These are phyloP conservation scores for Cephus spinipes DNA, from an alignment of 2,888 invertebrate genomes.

Conservation along the genomic window DNA sequence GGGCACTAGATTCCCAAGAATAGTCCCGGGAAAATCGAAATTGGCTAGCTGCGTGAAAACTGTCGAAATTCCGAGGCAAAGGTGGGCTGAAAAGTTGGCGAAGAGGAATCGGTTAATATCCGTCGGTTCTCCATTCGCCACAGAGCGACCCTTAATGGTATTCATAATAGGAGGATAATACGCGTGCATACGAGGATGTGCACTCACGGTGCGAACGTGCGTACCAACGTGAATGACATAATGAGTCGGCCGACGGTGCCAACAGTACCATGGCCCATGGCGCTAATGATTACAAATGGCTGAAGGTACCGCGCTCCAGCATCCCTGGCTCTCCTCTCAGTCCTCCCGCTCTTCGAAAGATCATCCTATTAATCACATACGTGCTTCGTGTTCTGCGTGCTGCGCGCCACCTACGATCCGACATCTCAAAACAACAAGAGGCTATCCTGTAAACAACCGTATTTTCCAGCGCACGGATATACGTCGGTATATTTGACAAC, in stretches of 20 bases:
- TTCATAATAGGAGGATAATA: slow-evolving; percentile 15
- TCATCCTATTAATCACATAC: slow-evolving; percentile 35
- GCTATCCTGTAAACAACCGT: no score
- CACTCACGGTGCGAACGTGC: slow-evolving; percentile 17
- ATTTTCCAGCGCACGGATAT: no score
- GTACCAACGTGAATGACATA: slow-evolving; percentile 49
- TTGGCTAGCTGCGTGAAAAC: no score
- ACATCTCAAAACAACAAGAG: no score
- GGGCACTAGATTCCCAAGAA: no score
- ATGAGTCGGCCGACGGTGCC: slow-evolving; percentile 48
- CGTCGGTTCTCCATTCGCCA: slow-evolving; percentile 23
- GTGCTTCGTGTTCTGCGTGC: slow-evolving; percentile 29
- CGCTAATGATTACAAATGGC: slow-evolving; percentile 60
- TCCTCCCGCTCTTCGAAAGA: slow-evolving; percentile 32
- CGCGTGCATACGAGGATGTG: slow-evolving; percentile 13
- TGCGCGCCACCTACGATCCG: no score
- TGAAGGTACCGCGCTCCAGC: slow-evolving; percentile 28
- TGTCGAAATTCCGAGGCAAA: no score
- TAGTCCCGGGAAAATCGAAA: no score
- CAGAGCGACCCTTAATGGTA: slow-evolving; percentile 16
- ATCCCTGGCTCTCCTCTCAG: background rate
- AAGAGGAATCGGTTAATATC: slow-evolving; percentile 21
- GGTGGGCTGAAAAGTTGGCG: background rate
- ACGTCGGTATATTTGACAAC: no score
- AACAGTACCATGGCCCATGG: slow-evolving; percentile 52